Percentiles rank a stretch among this genome's conserved stretches.
These are phyloP conservation scores for Pungitius pungitius DNA, from an alignment of 2,113 vertebrate species.

Conservation along the genomic window DNA sequence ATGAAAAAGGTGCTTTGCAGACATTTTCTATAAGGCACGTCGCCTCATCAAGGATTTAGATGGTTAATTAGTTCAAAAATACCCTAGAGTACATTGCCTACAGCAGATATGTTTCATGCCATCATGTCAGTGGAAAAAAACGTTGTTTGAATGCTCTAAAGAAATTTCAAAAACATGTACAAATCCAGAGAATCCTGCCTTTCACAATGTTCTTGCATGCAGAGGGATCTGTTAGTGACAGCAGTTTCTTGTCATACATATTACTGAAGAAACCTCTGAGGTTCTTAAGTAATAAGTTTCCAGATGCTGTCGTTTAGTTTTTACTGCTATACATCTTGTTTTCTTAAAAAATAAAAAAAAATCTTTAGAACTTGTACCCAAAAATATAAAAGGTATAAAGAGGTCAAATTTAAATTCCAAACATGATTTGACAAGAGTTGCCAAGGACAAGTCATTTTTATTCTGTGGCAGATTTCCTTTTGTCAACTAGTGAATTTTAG, in stretches of 20 bases:
- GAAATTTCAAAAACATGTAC: slow-evolving; percentile 1
- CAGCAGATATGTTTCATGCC: not conserved
- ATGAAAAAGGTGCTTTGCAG: not conserved
- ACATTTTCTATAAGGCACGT: not conserved
- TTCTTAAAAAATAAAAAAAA: no score
- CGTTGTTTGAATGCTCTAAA: not conserved
- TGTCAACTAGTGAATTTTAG: not conserved
- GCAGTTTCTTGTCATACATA: not conserved
- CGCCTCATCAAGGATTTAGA: not conserved
- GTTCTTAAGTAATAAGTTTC: not conserved
- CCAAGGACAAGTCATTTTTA: not conserved
- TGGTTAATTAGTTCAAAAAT: not conserved
- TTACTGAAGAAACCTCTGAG: not conserved
- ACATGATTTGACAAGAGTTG: not conserved
- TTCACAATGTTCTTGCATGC: not conserved
- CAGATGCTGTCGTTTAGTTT: not conserved
- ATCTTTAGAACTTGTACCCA: not conserved
- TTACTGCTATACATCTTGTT: not conserved
- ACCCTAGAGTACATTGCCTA: not conserved
- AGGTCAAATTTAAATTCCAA: not conserved
- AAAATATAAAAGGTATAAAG: not conserved
- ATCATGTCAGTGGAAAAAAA: not conserved
- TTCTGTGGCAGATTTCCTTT: not conserved
- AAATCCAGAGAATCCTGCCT: not conserved
- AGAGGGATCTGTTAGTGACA: not conserved